Evolutionary conservation across 2,113 vertebrate species (phyloP).

Genomic region (Mionectes macconnelli): DNA sequence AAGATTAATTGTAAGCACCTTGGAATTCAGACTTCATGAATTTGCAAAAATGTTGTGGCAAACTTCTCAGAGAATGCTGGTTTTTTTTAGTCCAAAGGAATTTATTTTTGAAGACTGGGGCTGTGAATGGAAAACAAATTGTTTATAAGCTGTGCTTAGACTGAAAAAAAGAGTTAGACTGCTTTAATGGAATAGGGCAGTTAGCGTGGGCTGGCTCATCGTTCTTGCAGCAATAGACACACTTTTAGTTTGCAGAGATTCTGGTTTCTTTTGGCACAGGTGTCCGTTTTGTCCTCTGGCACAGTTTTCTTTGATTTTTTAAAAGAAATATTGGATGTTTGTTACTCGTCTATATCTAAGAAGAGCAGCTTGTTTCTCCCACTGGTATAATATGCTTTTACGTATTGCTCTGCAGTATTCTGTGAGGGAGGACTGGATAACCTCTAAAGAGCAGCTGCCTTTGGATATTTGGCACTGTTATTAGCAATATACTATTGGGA

Average conservation of each 20-base stretch:
- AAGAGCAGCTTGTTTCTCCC: constrained; percentile 55
- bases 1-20: not conserved
- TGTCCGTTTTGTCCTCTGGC: constrained; percentile 65
- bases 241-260: constrained; percentile 29
- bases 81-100: not conserved
- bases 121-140: constrained; percentile 26
- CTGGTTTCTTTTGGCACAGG: constrained; percentile 51
- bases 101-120: not conserved
- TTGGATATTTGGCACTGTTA: constrained; percentile 62
- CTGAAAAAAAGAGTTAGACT: not conserved
- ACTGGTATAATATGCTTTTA: constrained; percentile 40
- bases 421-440: constrained; percentile 37
- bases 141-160: not conserved
- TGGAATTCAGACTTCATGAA: constrained; percentile 44
- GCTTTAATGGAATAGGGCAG: not conserved
- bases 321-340: constrained; percentile 58
- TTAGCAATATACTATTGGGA: constrained; percentile 67
- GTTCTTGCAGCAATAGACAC: not conserved
- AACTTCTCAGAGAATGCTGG: not conserved
- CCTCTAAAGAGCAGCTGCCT: constrained; percentile 63
- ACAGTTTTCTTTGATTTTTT: constrained; percentile 49
- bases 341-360: constrained; percentile 27
- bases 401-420: constrained; percentile 54
- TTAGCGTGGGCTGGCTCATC: not conserved
- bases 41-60: constrained; percentile 4